Percentiles rank a stretch among this genome's conserved stretches.
Evolutionary conservation across 2,113 vertebrate species (phyloP).

Genomic region (Percina caprodes): DNA sequence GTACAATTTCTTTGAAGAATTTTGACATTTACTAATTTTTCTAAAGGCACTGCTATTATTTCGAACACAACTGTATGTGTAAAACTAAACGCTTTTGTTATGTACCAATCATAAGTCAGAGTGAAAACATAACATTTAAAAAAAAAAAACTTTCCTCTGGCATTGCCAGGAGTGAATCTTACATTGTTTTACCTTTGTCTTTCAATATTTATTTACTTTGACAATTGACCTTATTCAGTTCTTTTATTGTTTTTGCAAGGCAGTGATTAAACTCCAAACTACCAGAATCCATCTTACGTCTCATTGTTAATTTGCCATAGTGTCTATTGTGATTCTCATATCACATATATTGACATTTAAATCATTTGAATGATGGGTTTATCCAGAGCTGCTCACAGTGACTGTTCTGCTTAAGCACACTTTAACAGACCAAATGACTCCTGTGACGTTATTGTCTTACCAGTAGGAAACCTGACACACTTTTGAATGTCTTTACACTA

Average conservation of each 20-base stretch:
- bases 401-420: constrained; percentile 18
- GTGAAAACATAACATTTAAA: background rate
- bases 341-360: constrained; percentile 13
- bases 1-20: too few species aligned
- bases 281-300: constrained; percentile 15
- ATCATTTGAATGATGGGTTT: constrained; percentile 29
- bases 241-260: constrained; percentile 5
- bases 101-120: background rate
- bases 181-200: constrained; percentile 7
- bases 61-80: too few species aligned
- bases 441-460: constrained; percentile 3
- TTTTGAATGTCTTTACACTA: background rate
- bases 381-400: constrained; percentile 1
- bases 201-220: constrained; percentile 6
- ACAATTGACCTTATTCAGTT: constrained; percentile 1
- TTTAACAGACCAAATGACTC: constrained; percentile 7
- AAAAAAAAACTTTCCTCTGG: background rate
- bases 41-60: too few species aligned
- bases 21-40: too few species aligned
- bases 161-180: background rate
- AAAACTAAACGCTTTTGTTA: background rate
- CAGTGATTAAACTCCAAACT: constrained; percentile 37
- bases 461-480: background rate
- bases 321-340: constrained; percentile 31
- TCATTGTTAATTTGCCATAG: constrained; percentile 26